Evolutionary conservation across 2,888 invertebrate genomes (phyloP), one percentile per base, ranked within the genome.

Genomic region (Ormyrus thymus): DNA sequence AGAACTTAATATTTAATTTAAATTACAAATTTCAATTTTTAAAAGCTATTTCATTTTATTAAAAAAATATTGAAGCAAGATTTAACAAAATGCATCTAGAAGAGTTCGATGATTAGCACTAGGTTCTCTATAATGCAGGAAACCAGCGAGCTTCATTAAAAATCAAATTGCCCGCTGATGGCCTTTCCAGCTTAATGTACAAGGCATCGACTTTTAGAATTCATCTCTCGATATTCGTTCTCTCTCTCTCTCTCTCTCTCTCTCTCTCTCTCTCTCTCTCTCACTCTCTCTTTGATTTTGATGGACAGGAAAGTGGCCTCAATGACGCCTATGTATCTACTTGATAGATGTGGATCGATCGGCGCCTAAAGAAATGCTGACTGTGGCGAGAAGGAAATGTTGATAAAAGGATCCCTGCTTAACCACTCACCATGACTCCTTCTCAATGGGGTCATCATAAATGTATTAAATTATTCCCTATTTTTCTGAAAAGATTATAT

Each of bases 341-440:
- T 65, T 65, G 74, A 77, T 80, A 61, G 76, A 77, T 77, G 80
- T 73, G 74, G 80, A 80, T 80, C 73, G 69, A 80, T 80, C 64
- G 70, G 66, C 51, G 66, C 13, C 76, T 50, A 65, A 79, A 74
- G 71, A 76, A 76, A 72, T 71, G 72, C 71, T 76, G 75, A 75
- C 75, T 70, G 55, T 43, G 73, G 69, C 62, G 59, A 79, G 10
- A 13, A 59, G 46, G 46, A 64, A 70, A 6, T 11, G 11, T 15
- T 13, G 48, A 11, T 48, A 43, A 62, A 75, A 75, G 53, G 59
- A 29, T 43, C 46, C 48, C 7, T 10, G 45, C 43, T 4, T 7
- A 13, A n/a, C 9, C 53, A 75, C 58, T 75, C 46, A 61, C 48
- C 13, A 3, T 56, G 45, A 71, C 61, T 10, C 59, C 9, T 55